Conservation (phyloP, 2,797 vertebrate genomes). For the Sebastes trivittatus region DNA sequence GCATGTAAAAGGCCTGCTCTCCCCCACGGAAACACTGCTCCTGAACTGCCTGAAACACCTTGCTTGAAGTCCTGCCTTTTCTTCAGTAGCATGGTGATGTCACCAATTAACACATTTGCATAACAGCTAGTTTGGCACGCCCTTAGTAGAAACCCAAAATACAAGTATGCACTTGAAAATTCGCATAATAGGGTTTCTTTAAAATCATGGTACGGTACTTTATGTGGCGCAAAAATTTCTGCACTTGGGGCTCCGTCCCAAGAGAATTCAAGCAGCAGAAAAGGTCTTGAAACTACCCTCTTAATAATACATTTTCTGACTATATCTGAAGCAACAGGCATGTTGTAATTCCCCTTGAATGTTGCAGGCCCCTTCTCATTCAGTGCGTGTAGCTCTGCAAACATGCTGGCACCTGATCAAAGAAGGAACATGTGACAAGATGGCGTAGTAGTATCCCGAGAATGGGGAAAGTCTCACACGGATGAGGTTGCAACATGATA, state of each 20-base stretch:
- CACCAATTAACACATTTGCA: too few relatives aligned
- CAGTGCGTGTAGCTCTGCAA: neutral
- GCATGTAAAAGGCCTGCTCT: too few relatives aligned
- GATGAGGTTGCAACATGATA: conserved; percentile 18
- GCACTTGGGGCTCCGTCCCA: neutral
- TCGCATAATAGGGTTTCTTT: too few relatives aligned
- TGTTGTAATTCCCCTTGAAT: conserved; percentile 15
- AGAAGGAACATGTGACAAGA: conserved; percentile 1
- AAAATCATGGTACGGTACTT: neutral
- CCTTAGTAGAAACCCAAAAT: too few relatives aligned
- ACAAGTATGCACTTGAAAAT: too few relatives aligned
- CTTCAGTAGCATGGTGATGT: too few relatives aligned
- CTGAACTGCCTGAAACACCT: too few relatives aligned
- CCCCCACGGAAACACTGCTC: too few relatives aligned
- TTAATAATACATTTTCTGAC: neutral
- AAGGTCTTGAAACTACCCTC: neutral
- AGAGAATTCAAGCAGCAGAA: neutral
- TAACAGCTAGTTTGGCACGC: too few relatives aligned
- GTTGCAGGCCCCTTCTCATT: neutral
- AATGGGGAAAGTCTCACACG: neutral
- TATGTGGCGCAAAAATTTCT: neutral
- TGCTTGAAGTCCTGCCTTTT: too few relatives aligned
- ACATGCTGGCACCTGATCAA: conserved; percentile 28
- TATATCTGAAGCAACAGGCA: neutral
- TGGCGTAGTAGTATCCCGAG: neutral